Evolutionary conservation across 2,113 vertebrate genomes (phyloP).

Genomic region (Erpornis zantholeuca): DNA sequence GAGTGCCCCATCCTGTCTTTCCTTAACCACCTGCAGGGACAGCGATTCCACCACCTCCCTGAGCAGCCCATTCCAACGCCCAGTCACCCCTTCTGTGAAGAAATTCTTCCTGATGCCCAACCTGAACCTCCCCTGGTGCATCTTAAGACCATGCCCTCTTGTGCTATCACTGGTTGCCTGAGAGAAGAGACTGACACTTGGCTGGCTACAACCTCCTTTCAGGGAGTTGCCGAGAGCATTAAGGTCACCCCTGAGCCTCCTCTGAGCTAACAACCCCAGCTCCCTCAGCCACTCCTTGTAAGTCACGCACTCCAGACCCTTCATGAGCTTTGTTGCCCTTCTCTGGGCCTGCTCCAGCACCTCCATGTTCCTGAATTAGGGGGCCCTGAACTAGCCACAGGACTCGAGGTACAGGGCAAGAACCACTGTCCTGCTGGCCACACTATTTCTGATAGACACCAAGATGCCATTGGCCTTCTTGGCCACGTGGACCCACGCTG

Average conservation of each 20-base stretch:
- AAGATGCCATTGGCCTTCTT: not conserved
- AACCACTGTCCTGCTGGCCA: not conserved
- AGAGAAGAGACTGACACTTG: not conserved
- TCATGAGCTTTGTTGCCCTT: too few relatives aligned
- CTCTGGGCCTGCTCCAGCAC: not conserved
- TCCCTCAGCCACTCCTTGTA: not conserved
- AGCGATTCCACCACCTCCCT: not conserved
- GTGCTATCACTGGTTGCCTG: not conserved
- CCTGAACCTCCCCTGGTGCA: rapidly evolving
- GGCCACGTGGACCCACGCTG: not conserved
- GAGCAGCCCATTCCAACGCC: not conserved
- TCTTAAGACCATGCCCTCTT: not conserved
- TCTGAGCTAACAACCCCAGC: too few relatives aligned
- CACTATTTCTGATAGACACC: not conserved
- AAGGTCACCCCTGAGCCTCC: not conserved
- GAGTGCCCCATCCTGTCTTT: not conserved
- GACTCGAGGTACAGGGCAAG: not conserved
- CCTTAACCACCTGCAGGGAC: not conserved
- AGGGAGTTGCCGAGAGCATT: not conserved
- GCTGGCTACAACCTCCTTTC: not conserved
- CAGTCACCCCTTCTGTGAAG: not conserved
- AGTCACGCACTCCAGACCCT: not conserved
- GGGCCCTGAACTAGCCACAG: not conserved
- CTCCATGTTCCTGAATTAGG: too few relatives aligned
- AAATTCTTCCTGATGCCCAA: not conserved